These are phyloP conservation scores for Triops cancriformis DNA, from an alignment of 1,140 invertebrate genomes.

Conservation along the genomic window DNA sequence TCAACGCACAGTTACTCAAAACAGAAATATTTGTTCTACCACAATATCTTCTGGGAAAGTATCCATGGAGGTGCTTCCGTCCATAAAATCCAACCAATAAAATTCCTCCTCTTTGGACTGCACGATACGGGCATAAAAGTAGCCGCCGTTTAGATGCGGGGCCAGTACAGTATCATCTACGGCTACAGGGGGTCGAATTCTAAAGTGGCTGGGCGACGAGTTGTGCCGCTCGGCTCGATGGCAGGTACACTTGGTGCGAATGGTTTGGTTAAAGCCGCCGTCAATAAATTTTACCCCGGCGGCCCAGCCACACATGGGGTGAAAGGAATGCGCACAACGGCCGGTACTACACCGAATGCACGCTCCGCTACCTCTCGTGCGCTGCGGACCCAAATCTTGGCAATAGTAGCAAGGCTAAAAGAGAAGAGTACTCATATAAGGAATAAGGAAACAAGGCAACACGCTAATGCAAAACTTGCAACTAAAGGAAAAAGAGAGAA, in stretches of 20 bases:
- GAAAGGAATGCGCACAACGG: constrained; percentile 41
- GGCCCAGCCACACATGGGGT: constrained; percentile 45
- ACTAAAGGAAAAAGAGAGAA: not conserved
- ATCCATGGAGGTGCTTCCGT: constrained; percentile 55
- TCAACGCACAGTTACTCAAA: not conserved
- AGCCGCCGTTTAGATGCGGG: constrained; percentile 53
- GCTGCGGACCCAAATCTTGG: constrained; percentile 14
- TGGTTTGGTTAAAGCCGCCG: not conserved
- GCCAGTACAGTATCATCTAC: constrained; percentile 48
- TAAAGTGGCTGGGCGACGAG: not conserved
- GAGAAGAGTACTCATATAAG: too few relatives aligned
- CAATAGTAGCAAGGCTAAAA: constrained; percentile 8
- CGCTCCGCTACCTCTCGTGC: constrained; percentile 29
- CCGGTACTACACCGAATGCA: constrained; percentile 43
- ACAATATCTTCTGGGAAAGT: constrained; percentile 47
- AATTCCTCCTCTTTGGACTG: constrained; percentile 45
- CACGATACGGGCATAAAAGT: constrained; percentile 49
- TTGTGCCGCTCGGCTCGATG: not conserved
- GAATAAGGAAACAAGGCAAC: not conserved
- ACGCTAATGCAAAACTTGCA: not conserved
- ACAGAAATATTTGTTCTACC: constrained; percentile 35
- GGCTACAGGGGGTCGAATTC: constrained; percentile 33
- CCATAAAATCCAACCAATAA: constrained; percentile 55
- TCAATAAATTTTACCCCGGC: constrained; percentile 39
- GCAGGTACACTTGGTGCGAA: constrained; percentile 4